These are phyloP conservation scores for Phycodurus eques DNA, from an alignment of 2,113 vertebrate species.

Conservation along the genomic window DNA sequence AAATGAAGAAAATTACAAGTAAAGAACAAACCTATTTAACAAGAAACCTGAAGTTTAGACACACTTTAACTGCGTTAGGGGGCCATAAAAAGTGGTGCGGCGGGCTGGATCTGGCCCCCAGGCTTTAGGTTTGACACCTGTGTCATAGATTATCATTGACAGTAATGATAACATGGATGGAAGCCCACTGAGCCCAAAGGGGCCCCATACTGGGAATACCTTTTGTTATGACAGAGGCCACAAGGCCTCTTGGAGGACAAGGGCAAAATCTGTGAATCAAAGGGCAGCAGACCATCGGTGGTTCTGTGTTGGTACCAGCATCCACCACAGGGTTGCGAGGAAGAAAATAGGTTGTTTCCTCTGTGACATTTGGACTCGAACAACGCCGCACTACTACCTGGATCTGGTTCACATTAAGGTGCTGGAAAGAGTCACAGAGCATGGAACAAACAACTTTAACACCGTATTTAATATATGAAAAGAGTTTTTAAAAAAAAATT, in stretches of 20 bases:
- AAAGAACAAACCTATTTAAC: no score
- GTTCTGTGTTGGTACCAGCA: slow-evolving; percentile 73
- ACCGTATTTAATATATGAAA: neutral
- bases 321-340: slow-evolving; percentile 63
- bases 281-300: slow-evolving; percentile 56
- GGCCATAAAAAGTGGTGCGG: no score
- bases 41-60: no score
- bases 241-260: slow-evolving; percentile 84
- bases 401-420: slow-evolving; percentile 68
- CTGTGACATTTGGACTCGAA: slow-evolving; percentile 69
- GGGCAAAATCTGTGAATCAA: slow-evolving; percentile 70
- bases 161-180: neutral
- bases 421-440: slow-evolving; percentile 32
- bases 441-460: neutral
- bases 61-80: no score
- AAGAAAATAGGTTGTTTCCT: slow-evolving; percentile 69
- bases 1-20: no score
- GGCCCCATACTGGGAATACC: slow-evolving; percentile 59
- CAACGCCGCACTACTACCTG: slow-evolving; percentile 65
- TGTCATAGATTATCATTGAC: neutral
- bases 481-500: neutral
- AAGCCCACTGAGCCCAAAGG: neutral
- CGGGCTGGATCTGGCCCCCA: no score
- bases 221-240: slow-evolving; percentile 81
- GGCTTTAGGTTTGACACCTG: no score